Evolutionary conservation across 2,797 vertebrate genomes (phyloP), one percentile per base, ranked within the genome.

Genomic region (Ceyx erithaca): DNA sequence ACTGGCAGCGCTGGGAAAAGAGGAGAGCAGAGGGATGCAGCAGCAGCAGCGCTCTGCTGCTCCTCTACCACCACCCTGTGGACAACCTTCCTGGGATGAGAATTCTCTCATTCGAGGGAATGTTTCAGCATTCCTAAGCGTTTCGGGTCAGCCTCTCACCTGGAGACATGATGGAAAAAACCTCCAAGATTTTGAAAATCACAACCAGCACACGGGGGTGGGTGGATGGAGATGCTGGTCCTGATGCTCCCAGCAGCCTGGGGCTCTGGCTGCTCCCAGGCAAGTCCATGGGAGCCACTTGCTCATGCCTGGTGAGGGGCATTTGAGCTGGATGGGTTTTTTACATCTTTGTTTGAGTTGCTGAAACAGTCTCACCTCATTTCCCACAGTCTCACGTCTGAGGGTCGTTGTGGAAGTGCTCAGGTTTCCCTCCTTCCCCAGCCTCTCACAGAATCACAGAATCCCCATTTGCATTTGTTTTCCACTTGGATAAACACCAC

Each of bases 11-110:
- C 75, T 41, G 58, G 63, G 51, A 35, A 35, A 71, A 35, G 81
- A 64, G 52, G 12, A 31, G 31, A 83, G 31, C 63, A 2, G 2
- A 16, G 43, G 64, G 43, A 28, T 40, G 37, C 26, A 3, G 37
- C 70, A 63, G 37, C 70, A 63, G 67, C 52, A 77, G 64, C 52
- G 2, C 25, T 21, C 1, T n/a, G 40, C 70, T 80, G 82, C 58
- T 90, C 77, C 84, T 96, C 89, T 96, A 33, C 83, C 75, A 62
- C 92, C 87, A 88, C 92, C 88, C 62, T 85, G 88, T 91, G 96
- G 89, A 17, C 87, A 85, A 12, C 26, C 46, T 15, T 17, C 15
- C 31, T 48, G 46, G 23, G 31, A 10, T 9, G 37, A 5, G 12
- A 51, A 14, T 26, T 40, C 49, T 62, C 30, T 52, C 48, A 13